Conservation (phyloP, 2,888 invertebrate species). For the Drosophila greeni region DNA sequence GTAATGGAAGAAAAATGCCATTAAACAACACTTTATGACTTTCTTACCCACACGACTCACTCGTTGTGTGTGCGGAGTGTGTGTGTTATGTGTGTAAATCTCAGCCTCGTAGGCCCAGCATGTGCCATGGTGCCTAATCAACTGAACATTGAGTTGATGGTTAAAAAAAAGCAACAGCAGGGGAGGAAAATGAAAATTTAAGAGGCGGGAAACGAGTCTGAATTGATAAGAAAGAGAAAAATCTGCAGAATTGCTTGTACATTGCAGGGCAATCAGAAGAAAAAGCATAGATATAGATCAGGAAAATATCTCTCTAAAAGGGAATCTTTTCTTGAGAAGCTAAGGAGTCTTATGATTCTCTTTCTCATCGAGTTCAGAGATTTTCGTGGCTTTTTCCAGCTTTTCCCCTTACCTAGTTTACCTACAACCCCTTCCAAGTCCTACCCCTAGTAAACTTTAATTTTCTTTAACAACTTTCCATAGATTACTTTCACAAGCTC, state of each 20-base stretch:
- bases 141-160: conserved; percentile 24
- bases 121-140: conserved; percentile 35
- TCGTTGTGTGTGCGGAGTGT: conserved; percentile 31
- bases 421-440: not conserved
- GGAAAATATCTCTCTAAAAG: no score
- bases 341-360: no score
- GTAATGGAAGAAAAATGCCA: conserved; percentile 77
- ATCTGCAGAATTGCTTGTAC: no score
- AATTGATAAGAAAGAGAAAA: no score
- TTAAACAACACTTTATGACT: conserved; percentile 79
- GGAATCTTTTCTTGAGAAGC: no score
- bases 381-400: no score
- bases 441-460: not conserved
- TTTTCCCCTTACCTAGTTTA: no score
- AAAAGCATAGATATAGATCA: no score
- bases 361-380: no score
- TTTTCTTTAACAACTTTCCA: not conserved
- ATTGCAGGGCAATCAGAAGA: not conserved
- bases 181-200: conserved; percentile 1
- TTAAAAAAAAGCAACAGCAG: not conserved
- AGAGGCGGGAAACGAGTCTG: no score
- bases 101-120: conserved; percentile 60
- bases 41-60: conserved; percentile 50
- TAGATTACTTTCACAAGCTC: not conserved
- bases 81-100: conserved; percentile 49